Evolutionary conservation across 2,797 vertebrate species (phyloP).

Genomic region (Amblyopsis hoosieri): DNA sequence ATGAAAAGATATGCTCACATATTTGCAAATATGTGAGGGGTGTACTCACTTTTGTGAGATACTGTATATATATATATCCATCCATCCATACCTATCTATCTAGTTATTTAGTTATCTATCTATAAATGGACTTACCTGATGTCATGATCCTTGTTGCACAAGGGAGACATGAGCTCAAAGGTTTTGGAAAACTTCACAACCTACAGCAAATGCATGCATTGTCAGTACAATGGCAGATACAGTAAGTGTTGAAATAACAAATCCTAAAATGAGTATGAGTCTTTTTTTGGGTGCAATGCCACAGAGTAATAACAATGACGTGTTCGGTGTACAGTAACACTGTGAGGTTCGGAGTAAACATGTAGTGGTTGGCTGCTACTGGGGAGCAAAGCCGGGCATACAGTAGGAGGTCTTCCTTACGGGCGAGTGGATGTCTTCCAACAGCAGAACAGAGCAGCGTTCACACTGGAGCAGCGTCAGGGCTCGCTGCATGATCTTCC

Average conservation of each 20-base stretch:
- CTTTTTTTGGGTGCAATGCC: too few species aligned
- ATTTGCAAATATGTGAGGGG: too few species aligned
- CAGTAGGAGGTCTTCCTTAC: conserved; percentile 67
- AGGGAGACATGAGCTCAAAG: conserved; percentile 94
- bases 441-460: conserved; percentile 93
- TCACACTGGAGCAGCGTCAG: conserved; percentile 96
- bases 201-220: conserved; percentile 61
- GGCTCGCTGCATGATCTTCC: conserved; percentile 98
- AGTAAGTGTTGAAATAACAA: too few species aligned
- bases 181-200: conserved; percentile 99
- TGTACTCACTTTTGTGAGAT: too few species aligned
- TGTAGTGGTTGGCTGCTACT: not conserved
- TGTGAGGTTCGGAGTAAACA: not conserved
- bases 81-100: not conserved
- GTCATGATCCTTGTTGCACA: conserved; percentile 90
- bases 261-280: too few species aligned
- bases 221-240: not conserved
- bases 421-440: conserved; percentile 96
- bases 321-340: not conserved
- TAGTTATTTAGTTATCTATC: too few species aligned
- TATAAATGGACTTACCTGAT: conserved; percentile 80
- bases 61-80: too few species aligned
- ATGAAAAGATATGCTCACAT: too few species aligned
- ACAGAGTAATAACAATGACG: too few species aligned
- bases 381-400: not conserved